A percentile compares a stretch with the other conserved stretches of the same genome.
Evolutionary conservation across 2,113 vertebrate genomes (phyloP).

Genomic region (Microtus richardsoni): DNA sequence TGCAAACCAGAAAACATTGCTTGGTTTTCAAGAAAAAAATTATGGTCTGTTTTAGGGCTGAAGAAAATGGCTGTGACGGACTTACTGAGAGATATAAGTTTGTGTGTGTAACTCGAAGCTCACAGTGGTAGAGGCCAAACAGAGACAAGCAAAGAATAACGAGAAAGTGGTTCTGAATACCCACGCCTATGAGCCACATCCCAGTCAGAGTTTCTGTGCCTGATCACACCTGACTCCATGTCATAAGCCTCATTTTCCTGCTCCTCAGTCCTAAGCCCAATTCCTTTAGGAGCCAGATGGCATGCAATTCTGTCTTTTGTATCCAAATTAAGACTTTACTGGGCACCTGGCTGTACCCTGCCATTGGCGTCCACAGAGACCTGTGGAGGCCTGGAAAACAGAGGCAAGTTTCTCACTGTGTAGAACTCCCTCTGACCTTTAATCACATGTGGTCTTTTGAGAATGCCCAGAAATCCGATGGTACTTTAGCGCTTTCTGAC

Average conservation of each 20-base stretch:
- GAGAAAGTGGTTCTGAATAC: background rate
- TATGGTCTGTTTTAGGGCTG: background rate
- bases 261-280: fast-evolving
- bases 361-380: background rate
- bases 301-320: background rate
- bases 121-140: background rate
- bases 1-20: background rate
- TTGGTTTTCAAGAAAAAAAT: constrained; percentile 1
- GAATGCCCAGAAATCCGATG: background rate
- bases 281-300: background rate
- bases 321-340: background rate
- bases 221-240: background rate
- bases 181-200: fast-evolving
- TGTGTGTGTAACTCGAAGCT: background rate
- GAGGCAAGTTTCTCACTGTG: background rate
- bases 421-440: background rate
- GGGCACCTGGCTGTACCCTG: background rate
- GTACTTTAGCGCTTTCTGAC: background rate
- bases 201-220: background rate
- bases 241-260: no score
- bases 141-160: background rate
- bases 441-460: background rate
- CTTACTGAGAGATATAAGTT: background rate
- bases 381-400: background rate
- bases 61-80: background rate